A percentile compares a stretch with the other conserved stretches of the same genome.
These are phyloP conservation scores for Cremastobaeus sp. DNA, from an alignment of 2,888 invertebrate species.

Conservation along the genomic window DNA sequence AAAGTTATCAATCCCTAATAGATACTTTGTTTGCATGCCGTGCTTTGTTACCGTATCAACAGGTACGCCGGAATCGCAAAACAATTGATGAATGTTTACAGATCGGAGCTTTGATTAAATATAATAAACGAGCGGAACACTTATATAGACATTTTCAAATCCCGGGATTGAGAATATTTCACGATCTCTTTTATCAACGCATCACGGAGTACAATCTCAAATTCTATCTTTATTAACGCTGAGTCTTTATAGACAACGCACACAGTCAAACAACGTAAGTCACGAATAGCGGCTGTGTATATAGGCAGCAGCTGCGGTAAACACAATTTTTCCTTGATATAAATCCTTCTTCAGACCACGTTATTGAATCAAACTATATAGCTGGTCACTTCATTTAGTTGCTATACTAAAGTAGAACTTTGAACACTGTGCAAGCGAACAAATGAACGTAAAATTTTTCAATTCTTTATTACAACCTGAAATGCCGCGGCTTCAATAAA, in stretches of 20 bases:
- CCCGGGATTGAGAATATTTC: conserved; percentile 18
- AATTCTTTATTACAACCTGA: conserved; percentile 16
- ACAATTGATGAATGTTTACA: too few relatives aligned
- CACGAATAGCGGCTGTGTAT: conserved; percentile 24
- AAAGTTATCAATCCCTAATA: too few relatives aligned
- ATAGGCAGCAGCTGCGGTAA: conserved; percentile 69
- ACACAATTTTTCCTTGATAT: conserved; percentile 72
- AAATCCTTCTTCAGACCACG: conserved; percentile 68
- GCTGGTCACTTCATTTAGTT: conserved; percentile 49
- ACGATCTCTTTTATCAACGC: conserved; percentile 33
- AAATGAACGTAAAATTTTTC: conserved; percentile 30
- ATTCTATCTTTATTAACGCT: conserved; percentile 48
- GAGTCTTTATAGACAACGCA: conserved; percentile 22
- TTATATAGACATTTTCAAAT: too few relatives aligned
- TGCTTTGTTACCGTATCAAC: too few relatives aligned
- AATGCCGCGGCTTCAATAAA: too few relatives aligned
- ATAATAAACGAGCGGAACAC: too few relatives aligned
- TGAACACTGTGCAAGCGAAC: conserved; percentile 22
- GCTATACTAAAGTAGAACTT: conserved; percentile 24
- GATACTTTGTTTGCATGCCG: too few relatives aligned
- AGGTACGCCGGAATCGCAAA: too few relatives aligned
- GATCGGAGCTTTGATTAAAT: too few relatives aligned
- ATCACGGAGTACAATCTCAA: conserved; percentile 22
- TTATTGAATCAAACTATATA: conserved; percentile 72
- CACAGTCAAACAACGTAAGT: conserved; percentile 25